Conservation (phyloP, 2,797 vertebrate genomes). For the Oreonectes daqikongensis region DNA sequence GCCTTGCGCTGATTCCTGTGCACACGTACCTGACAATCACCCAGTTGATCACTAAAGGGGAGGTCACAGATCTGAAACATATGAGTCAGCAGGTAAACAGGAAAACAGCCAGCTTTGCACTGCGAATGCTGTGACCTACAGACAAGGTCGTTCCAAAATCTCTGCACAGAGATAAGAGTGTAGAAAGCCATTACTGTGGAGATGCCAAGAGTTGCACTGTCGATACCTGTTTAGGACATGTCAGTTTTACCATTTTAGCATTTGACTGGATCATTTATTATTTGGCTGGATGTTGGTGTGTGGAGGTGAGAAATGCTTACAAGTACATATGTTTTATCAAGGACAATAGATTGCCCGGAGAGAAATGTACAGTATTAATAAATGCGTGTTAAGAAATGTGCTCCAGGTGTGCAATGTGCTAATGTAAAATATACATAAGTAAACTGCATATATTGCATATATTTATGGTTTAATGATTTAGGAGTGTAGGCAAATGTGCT, state of each 20-base stretch:
- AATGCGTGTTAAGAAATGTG: background rate
- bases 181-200: conserved; percentile 1
- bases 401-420: background rate
- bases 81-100: conserved; percentile 79
- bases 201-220: conserved; percentile 1
- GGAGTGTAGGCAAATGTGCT: background rate
- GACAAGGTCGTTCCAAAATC: conserved; percentile 57
- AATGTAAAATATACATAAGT: background rate
- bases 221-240: background rate
- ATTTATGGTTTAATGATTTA: background rate
- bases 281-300: background rate
- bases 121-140: conserved; percentile 76
- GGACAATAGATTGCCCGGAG: background rate
- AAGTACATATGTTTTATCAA: background rate
- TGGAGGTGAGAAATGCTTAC: background rate
- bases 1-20: conserved; percentile 66
- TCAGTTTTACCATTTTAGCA: background rate
- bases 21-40: conserved; percentile 80
- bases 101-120: conserved; percentile 66
- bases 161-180: background rate
- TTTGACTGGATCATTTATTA: background rate
- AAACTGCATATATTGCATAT: background rate
- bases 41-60: conserved; percentile 67
- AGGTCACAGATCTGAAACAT: conserved; percentile 73
- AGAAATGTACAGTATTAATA: background rate